phyloP scores from a whole-genome alignment of 1,140 invertebrate species.

The Drosophila nigrodunni region DNA sequence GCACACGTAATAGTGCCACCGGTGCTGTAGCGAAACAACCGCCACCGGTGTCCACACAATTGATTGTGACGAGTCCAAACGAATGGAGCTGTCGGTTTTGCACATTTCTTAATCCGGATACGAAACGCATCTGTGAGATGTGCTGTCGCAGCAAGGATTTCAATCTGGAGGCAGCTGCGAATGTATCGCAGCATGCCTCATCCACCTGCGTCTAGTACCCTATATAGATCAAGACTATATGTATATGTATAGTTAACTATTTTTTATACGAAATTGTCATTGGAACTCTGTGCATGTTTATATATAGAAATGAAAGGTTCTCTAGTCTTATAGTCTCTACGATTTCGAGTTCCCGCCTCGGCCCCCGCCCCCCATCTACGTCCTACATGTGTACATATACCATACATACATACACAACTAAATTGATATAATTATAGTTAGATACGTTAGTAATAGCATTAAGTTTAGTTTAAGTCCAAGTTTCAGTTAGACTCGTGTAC shows the following conservation, averaged over 20 bases:
- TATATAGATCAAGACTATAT: slow-evolving; percentile 3
- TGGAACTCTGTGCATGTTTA: slow-evolving; percentile 47
- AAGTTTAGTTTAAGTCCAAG: slow-evolving; percentile 42
- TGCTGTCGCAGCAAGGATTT: slow-evolving; percentile 87
- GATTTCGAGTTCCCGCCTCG: slow-evolving; percentile 9
- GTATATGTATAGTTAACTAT: slow-evolving; percentile 41
- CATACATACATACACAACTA: slow-evolving; percentile 19
- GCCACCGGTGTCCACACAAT: slow-evolving; percentile 61
- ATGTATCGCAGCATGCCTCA: slow-evolving; percentile 66
- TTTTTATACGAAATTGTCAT: slow-evolving; percentile 54
- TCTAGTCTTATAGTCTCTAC: slow-evolving; percentile 51
- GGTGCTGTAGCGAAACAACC: slow-evolving; percentile 68
- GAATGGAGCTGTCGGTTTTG: slow-evolving; percentile 89
- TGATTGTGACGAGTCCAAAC: slow-evolving; percentile 72
- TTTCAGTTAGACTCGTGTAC: slow-evolving; percentile 68
- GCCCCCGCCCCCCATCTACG: background rate
- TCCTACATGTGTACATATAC: slow-evolving; percentile 27
- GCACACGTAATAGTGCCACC: slow-evolving; percentile 33
- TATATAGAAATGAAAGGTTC: slow-evolving; percentile 25
- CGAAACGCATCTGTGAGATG: slow-evolving; percentile 89
- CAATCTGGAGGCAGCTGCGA: slow-evolving; percentile 68
- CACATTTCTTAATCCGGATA: slow-evolving; percentile 88
- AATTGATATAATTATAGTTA: slow-evolving; percentile 8
- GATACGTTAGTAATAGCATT: slow-evolving; percentile 53
- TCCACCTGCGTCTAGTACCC: slow-evolving; percentile 77